Evolutionary conservation across 2,113 vertebrate species (phyloP), one percentile per base, ranked within the genome.

Genomic region (Atlantisia rogersi): DNA sequence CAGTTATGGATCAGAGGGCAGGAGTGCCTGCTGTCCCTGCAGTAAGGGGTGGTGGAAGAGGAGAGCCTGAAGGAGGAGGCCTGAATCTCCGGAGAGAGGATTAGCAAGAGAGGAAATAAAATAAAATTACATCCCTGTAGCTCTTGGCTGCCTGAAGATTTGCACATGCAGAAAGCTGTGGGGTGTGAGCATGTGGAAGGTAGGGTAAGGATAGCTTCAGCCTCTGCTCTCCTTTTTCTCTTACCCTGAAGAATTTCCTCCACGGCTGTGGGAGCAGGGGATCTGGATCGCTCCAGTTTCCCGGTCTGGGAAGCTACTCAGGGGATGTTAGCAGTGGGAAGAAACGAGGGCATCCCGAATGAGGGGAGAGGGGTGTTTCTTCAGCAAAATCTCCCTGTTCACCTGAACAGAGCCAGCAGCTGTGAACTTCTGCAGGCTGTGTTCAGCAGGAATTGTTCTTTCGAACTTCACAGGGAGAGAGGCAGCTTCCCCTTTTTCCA

Each of bases 281-380:
- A 46, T 78, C 28, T 19, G 18, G 29, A 63, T 67, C 2, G 1
- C 3, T 92, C 39, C n/a, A 21, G 12, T 10, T 85, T 62, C 15
- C 22, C 37, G 42, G 5, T 12, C 53, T 58, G 44, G 9, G 18
- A 52, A n/a, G 40, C 35, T 35, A 5, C 6, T 75, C 0, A 0
- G 21, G 21, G 5, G 16, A 1, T 48, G 70, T 52, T 53, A 32
- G 21, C 20, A 44, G 16, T 40, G 46, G 31, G 32, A 67, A 55
- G 56, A 91, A 95, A 75, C 13, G 15, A 82, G 26, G 39, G 6
- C n/a, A 37, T 56, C 63, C 59, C 15, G n/a, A 32, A 50, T 12
- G 7, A 19, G 40, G 73, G 13, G 10, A 88, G 7, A 70, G 37
- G 69, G 15, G 6, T 24, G 15, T 63, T 90, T n/a, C 48, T 86